phyloP scores from a whole-genome alignment of 2,888 invertebrate species.

The Phyto melanocephala region DNA sequence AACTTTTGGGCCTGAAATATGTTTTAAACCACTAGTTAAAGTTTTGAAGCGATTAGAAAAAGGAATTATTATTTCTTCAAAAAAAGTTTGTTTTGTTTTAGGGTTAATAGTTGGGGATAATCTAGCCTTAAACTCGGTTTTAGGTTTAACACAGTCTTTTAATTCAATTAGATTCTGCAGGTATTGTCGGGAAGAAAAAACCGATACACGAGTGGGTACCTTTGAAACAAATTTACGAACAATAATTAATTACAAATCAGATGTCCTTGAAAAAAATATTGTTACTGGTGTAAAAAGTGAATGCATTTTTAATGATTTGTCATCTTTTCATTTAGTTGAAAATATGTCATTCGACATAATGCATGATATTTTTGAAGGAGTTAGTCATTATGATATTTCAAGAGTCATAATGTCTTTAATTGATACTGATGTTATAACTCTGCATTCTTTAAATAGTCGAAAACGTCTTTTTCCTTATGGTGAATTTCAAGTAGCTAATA shows the following conservation, averaged over 20 bases:
- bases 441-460: neutral
- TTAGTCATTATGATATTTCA: neutral
- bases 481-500: neutral
- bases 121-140: slow-evolving; percentile 15
- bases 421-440: neutral
- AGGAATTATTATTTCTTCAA: too few species aligned
- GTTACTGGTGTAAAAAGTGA: neutral
- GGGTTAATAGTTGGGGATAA: slow-evolving; percentile 4
- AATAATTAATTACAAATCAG: neutral
- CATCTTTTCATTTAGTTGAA: neutral
- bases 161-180: slow-evolving; percentile 34
- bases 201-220: neutral
- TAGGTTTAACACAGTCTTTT: slow-evolving; percentile 22
- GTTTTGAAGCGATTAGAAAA: neutral
- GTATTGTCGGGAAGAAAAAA: slow-evolving; percentile 6
- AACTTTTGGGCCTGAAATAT: slow-evolving; percentile 7
- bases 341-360: neutral
- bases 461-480: neutral
- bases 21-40: neutral
- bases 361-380: neutral
- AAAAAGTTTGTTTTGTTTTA: too few species aligned
- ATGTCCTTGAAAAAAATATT: neutral
- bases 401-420: neutral
- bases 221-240: slow-evolving; percentile 12
- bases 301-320: neutral